Percentiles rank a stretch among this genome's conserved stretches.
Conservation (phyloP, 2,888 invertebrate species). For the Andrena fulva region DNA sequence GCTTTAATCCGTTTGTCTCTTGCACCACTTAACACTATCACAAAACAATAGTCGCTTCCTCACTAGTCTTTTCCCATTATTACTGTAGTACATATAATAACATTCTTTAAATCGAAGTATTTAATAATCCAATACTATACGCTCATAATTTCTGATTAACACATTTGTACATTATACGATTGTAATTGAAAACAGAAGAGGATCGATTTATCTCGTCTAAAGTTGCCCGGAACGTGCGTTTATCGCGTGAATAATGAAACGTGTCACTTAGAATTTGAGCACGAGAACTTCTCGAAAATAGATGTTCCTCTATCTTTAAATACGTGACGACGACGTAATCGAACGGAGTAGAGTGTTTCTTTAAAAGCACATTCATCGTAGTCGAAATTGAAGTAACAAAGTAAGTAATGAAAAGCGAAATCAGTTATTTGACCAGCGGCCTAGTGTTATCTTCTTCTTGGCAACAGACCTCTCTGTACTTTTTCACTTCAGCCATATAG, state of each 20-base stretch:
- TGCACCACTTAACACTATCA: conserved; percentile 71
- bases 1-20: conserved; percentile 74
- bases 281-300: conserved; percentile 9
- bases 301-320: conserved; percentile 28
- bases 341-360: conserved; percentile 42
- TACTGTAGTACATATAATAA: conserved; percentile 27
- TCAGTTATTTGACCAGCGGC: conserved; percentile 93
- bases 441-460: conserved; percentile 96
- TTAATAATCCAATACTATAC: conserved; percentile 32
- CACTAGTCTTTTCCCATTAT: conserved; percentile 45
- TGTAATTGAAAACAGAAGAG: neutral
- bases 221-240: conserved; percentile 1
- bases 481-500: conserved; percentile 97
- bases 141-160: conserved; percentile 29
- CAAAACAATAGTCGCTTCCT: conserved; percentile 45
- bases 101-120: conserved; percentile 30
- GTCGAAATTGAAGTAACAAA: conserved; percentile 54
- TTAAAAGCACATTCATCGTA: conserved; percentile 49
- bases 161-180: conserved; percentile 36
- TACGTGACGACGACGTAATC: conserved; percentile 27
- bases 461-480: conserved; percentile 96
- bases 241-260: neutral
- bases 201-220: conserved; percentile 9
- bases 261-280: conserved; percentile 25
- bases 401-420: conserved; percentile 58